Base-by-base conservation (phyloP, 2,113 vertebrate genomes). In the Hymenochirus boettgeri region DNA sequence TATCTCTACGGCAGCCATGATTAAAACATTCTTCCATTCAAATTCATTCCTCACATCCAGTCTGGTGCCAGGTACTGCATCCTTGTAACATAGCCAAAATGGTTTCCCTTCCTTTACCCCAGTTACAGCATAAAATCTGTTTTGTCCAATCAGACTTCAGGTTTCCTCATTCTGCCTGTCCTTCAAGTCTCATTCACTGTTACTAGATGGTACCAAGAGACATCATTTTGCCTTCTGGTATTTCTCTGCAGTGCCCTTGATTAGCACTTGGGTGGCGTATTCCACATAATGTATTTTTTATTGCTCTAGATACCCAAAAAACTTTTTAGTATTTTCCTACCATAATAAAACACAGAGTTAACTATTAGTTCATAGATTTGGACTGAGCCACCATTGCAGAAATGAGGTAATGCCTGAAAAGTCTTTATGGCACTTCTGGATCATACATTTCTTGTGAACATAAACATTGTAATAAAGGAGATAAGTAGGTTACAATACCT, bases 1-100 rank as follows among this genome's bases (percentile, higher is more conserved):
- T 69, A 73, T 71, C 74, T 82, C 81, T 81, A 79, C 76, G 65
- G 76, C 55, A 71, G 70, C 70, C 23, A 65, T n/a, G 33, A 82
- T 72, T 75, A 75, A 77, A 75, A 80, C 69, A 69, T 69, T 53
- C 48, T 35, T 22, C n/a, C 52, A 22, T 51, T 66, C 55, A 65
- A 21, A 57, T 57, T 65, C 63, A 57, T 57, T 46, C 55, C 46
- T 52, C 57, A 57, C 47, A 69, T 53, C 24, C 18, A 22, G 47
- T 19, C 37, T 52, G 50, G n/a, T 35, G 39, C 57, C 46, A 42
- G 47, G 59, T 27, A 69, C 17, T 52, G 33, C 56, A 60, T 53
- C 24, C 60, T 42, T 60, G 57, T 60, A 60, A 42, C 47, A 17
- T 23, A 15, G 48, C 47, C 48, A 60, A 45, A 12, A 23, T 3